Conservation (phyloP, 2,113 vertebrate species). For the Cyanistes caeruleus region DNA sequence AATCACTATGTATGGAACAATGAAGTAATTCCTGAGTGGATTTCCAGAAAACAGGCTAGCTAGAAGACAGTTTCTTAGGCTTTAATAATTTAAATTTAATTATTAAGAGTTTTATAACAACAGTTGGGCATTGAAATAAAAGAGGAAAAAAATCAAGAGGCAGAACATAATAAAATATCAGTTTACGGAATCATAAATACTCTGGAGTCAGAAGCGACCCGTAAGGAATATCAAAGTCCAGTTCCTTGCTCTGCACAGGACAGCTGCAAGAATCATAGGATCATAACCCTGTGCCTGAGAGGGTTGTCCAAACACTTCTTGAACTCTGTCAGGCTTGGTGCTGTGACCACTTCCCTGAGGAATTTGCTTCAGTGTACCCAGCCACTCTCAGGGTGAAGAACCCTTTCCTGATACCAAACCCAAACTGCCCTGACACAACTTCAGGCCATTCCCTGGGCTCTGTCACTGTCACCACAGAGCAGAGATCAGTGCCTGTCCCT, state of each 20-base stretch:
- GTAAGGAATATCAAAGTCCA: not conserved
- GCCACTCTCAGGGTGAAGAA: accelerated
- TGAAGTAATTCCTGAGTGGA: not conserved
- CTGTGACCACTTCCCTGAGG: not conserved
- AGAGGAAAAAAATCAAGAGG: not conserved
- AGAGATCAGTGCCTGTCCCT: not conserved
- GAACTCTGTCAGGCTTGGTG: not conserved
- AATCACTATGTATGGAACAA: not conserved
- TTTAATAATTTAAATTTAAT: not conserved
- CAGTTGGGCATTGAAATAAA: not conserved
- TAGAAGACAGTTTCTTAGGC: not conserved
- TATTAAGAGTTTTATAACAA: not conserved
- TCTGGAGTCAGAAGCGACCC: not conserved
- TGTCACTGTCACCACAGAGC: not conserved
- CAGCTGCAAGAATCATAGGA: not conserved
- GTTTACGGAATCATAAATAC: not conserved
- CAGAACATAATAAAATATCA: not conserved
- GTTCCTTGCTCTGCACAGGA: not conserved
- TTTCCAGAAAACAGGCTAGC: not conserved
- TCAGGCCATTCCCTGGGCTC: accelerated
- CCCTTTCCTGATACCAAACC: too few relatives aligned
- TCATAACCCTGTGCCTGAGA: not conserved
- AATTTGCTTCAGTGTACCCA: not conserved
- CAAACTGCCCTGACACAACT: not conserved
- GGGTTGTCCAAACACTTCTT: not conserved